phyloP scores from a whole-genome alignment of 2,888 invertebrate genomes.

The Trachelus stipa region DNA sequence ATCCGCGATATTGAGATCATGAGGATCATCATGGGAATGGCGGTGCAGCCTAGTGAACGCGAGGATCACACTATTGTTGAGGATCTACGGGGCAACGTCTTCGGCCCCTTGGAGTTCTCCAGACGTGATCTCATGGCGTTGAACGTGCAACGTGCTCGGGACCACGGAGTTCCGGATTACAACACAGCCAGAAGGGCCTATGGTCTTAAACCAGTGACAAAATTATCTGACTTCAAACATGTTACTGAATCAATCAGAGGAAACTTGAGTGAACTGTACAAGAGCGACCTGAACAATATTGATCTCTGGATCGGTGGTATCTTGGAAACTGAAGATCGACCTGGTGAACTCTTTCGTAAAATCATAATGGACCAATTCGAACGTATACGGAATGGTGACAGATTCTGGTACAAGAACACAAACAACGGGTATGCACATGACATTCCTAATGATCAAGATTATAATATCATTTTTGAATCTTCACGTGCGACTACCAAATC shows the following conservation, averaged over 20 bases:
- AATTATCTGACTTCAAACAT: constrained; percentile 50
- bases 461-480: not conserved
- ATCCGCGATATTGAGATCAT: constrained; percentile 66
- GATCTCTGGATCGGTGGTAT: constrained; percentile 73
- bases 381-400: constrained; percentile 70
- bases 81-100: constrained; percentile 70
- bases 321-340: constrained; percentile 68
- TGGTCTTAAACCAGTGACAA: constrained; percentile 56
- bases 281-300: constrained; percentile 64
- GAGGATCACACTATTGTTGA: constrained; percentile 66
- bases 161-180: constrained; percentile 73
- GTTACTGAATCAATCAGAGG: constrained; percentile 29
- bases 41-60: constrained; percentile 46
- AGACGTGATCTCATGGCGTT: constrained; percentile 72
- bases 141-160: constrained; percentile 71
- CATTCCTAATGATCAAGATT: not conserved
- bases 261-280: constrained; percentile 56
- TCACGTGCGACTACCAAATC: not conserved
- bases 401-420: constrained; percentile 72
- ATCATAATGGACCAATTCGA: constrained; percentile 71
- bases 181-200: constrained; percentile 70
- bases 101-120: constrained; percentile 72
- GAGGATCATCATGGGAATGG: constrained; percentile 70
- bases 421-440: constrained; percentile 57
- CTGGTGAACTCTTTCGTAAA: constrained; percentile 68